A percentile compares a stretch with the other conserved stretches of the same genome.
phyloP scores from a whole-genome alignment of 2,113 vertebrate species.

The Corynorhinus townsendii region DNA sequence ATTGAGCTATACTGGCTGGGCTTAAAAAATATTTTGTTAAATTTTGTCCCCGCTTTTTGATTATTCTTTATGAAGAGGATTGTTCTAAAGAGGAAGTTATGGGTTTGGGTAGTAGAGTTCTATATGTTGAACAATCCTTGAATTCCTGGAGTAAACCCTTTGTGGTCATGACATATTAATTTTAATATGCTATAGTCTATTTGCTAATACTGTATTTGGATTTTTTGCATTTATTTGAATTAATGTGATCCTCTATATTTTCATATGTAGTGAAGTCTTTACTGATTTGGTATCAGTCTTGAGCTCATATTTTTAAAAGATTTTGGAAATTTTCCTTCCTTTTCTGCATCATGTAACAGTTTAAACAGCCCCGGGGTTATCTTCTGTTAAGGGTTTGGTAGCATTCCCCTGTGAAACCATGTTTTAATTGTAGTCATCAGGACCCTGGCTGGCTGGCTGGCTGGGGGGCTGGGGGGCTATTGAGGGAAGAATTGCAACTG shows the following conservation, averaged over 20 bases:
- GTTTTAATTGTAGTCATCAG: constrained; percentile 37
- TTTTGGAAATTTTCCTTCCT: neutral
- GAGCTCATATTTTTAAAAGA: neutral
- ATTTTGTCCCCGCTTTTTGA: neutral
- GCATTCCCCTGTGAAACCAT: constrained; percentile 21
- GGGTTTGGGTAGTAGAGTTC: neutral
- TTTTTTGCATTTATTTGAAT: neutral
- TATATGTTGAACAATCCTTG: neutral
- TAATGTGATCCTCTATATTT: neutral
- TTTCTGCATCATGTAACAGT: neutral
- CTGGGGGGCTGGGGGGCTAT: constrained; percentile 8
- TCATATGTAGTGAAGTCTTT: neutral
- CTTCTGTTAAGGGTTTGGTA: neutral
- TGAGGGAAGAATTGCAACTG: neutral
- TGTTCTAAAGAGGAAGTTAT: neutral
- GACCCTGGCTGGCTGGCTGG: constrained; percentile 38
- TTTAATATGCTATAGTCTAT: neutral
- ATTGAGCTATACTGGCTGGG: too few relatives aligned
- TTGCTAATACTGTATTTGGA: neutral
- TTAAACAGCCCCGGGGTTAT: neutral
- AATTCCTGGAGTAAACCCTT: neutral
- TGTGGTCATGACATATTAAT: neutral
- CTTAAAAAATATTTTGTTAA: neutral
- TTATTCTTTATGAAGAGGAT: neutral
- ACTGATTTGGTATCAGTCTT: neutral